Base-by-base conservation (phyloP, 2,113 vertebrate species). In the Gnathonemus echidnorhynchus region DNA sequence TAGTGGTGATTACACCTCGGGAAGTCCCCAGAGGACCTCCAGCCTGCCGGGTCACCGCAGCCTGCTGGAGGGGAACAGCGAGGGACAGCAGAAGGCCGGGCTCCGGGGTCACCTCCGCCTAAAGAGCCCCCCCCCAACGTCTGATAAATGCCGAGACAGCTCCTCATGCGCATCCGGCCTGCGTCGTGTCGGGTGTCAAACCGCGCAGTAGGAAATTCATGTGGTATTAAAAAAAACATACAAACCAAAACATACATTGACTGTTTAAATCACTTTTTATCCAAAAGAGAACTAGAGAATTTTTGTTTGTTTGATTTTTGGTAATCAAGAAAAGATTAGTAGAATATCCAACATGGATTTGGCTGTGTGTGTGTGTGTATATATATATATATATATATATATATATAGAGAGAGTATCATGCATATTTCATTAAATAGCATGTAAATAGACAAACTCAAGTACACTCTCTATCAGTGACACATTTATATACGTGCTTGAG, bases 1-100 rank as follows among this genome's bases (percentile, higher is more conserved):
- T 91, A 91, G 91, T 88, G 91, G 92, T 92, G 92, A 92, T 93
- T 91, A 92, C 86, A 27, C 45, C 13, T 42, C 35, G 74, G 50
- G 77, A 56, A 21, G 87, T 80, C 92, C 89, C 89, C 46, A 42
- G 74, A 52, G 80, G n/a, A 31, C 46, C 70, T 2, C 0, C 88
- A 39, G 84, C 17, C 5, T 70, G 31, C 50, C 5, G 58, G 89
- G 45, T 90, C 45, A 74, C 58, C 46, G 46, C 15, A 49, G n/a
- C 74, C 46, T 80, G 70, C 86, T 87, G 86, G 27, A 87, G 66
- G 84, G 17, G 46, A 86, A 87, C 42, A 70, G 5, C 42, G 46
- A 87, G 58, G 31, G 45, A 17, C 35, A 27, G 83, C 42, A 21
- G 39, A 90, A 62, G 53, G 80, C 89, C 10, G 46, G 27, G 89